phyloP scores from a whole-genome alignment of 2,113 vertebrate species.

The Ornithorhynchus anatinus region DNA sequence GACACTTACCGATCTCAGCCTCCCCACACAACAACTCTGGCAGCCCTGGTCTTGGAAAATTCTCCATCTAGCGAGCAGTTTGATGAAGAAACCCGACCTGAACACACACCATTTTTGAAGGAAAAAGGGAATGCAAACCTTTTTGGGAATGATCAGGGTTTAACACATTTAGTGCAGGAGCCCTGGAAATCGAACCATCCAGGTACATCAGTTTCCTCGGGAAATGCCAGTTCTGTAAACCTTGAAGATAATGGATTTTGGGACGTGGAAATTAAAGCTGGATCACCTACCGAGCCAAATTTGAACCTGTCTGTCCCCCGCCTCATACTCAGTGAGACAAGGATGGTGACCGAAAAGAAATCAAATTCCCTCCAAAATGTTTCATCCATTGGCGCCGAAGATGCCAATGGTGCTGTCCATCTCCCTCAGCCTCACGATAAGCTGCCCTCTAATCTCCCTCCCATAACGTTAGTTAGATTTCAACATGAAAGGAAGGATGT shows the following conservation, averaged over 20 bases:
- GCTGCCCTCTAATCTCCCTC: slow-evolving; percentile 46
- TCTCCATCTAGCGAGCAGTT: not conserved
- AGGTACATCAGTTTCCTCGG: slow-evolving; percentile 18
- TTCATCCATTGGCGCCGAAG: slow-evolving; percentile 63
- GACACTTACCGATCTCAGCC: slow-evolving; percentile 78
- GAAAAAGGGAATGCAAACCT: slow-evolving; percentile 11
- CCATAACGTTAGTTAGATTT: slow-evolving; percentile 53
- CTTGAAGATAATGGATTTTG: slow-evolving; percentile 11
- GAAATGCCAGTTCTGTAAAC: slow-evolving; percentile 43
- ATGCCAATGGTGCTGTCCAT: slow-evolving; percentile 33
- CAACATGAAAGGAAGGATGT: slow-evolving; percentile 63
- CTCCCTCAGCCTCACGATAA: slow-evolving; percentile 43
- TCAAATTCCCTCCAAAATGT: slow-evolving; percentile 18
- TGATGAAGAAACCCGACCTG: slow-evolving; percentile 27
- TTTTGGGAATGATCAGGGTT: not conserved
- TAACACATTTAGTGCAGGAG: slow-evolving; percentile 15
- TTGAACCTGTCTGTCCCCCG: not conserved
- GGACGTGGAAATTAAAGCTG: slow-evolving; percentile 33
- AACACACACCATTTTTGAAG: slow-evolving; percentile 14
- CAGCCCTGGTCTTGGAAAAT: not conserved
- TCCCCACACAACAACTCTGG: not conserved
- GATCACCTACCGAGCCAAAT: slow-evolving; percentile 18
- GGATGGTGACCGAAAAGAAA: not conserved
- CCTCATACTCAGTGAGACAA: slow-evolving; percentile 25
- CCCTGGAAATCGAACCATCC: not conserved